Evolutionary conservation across 2,888 invertebrate genomes (phyloP), one percentile per base, ranked within the genome.

Genomic region (Fragum whitleyi): DNA sequence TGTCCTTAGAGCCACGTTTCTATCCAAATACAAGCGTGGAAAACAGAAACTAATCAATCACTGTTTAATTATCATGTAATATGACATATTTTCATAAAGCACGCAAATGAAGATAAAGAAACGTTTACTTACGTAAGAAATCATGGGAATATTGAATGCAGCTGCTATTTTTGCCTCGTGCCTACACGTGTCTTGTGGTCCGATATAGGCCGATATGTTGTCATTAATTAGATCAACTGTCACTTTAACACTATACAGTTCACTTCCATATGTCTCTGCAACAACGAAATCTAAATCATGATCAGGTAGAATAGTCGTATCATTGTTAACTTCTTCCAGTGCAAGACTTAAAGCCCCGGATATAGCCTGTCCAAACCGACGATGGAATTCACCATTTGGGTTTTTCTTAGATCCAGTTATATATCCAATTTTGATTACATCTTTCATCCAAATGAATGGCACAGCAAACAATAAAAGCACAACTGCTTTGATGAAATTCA

Each of bases 161-260:
- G 98, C 97, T 0, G 98, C 98, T 96, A 98, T 97, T 87, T 97
- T 96, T 0, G 97, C 98, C 94, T 98, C 98, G 94, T 98, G 97
- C 26, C 97, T 96, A 94, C 98, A 94, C 0, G 97, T 97, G 93
- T 97, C 97, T 92, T 97, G 97, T 0, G 97, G 97, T 0, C 98
- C 98, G 88, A 98, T 97, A 93, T 97, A 98, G 47, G 96, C 98
- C 1, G 97, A 96, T 73, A 98, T 96, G 91, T 97, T 97, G 86
- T 95, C 95, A 68, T 96, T 96, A 97, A 97, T 97, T 21, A 96
- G 95, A 36, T 86, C 72, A 0, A 98, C 98, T 36, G 97, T 97
- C 95, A 96, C 96, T 74, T 96, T 95, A 87, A 98, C 97, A 92
- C 98, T 98, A 76, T 96, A 96, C 88, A 96, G 96, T 94, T 98